phyloP scores from a whole-genome alignment of 2,888 invertebrate species.

The Dolichomitus sp. region DNA sequence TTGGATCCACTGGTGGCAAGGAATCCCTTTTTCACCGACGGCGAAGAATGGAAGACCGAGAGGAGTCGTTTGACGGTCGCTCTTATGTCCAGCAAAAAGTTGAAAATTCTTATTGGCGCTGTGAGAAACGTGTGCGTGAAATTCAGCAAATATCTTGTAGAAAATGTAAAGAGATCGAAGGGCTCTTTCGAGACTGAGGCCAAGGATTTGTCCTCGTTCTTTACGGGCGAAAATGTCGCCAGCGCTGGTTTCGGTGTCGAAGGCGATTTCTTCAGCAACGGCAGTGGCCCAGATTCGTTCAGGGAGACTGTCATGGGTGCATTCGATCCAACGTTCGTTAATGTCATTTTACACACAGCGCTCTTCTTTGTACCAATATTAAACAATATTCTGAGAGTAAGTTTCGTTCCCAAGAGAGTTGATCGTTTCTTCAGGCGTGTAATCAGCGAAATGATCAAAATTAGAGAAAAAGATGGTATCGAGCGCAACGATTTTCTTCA shows the following conservation, averaged over 20 bases:
- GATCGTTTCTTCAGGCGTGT: constrained; percentile 75
- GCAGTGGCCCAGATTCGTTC: constrained; percentile 56
- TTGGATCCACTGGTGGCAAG: constrained; percentile 72
- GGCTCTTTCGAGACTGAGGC: constrained; percentile 76
- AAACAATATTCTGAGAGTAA: constrained; percentile 34
- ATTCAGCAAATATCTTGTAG: constrained; percentile 62
- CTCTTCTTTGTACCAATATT: constrained; percentile 68
- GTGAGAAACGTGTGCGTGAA: constrained; percentile 72
- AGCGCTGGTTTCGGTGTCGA: constrained; percentile 76
- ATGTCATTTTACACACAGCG: constrained; percentile 45
- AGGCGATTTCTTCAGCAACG: constrained; percentile 75
- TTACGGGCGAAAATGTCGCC: constrained; percentile 77
- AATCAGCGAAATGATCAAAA: constrained; percentile 70
- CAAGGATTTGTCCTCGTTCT: constrained; percentile 71
- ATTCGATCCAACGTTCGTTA: constrained; percentile 58
- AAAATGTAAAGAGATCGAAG: constrained; percentile 21
- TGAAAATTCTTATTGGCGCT: constrained; percentile 74
- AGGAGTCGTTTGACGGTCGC: constrained; percentile 58
- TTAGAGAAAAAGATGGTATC: constrained; percentile 74
- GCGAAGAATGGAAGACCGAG: constrained; percentile 73
- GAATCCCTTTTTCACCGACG: constrained; percentile 78
- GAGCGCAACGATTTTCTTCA: constrained; percentile 86
- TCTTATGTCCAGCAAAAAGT: constrained; percentile 47
- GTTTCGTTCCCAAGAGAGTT: constrained; percentile 66
- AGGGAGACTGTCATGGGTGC: constrained; percentile 61